Evolutionary conservation across 2,888 invertebrate genomes (phyloP).

Genomic region (Heliconius ismenius): DNA sequence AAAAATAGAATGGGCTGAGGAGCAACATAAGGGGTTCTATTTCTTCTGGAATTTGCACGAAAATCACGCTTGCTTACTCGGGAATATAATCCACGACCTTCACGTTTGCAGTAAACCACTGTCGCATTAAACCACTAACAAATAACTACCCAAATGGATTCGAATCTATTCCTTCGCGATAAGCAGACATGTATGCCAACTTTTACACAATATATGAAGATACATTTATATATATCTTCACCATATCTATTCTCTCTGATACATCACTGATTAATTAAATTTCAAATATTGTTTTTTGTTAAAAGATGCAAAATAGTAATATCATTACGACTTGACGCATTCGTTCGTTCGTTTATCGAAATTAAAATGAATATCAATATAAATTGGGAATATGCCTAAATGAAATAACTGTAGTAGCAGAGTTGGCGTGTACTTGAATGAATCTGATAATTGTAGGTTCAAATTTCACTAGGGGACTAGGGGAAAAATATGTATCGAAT

Average conservation of each 20-base stretch:
- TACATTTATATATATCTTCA: not conserved
- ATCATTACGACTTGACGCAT: conserved; percentile 5
- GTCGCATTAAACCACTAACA: no score
- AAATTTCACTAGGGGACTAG: not conserved
- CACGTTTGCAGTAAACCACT: no score
- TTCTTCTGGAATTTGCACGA: no score
- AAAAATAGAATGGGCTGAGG: no score
- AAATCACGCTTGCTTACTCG: no score
- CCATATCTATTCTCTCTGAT: not conserved
- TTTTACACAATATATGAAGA: not conserved
- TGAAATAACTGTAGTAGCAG: not conserved
- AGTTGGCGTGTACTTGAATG: not conserved
- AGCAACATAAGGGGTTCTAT: no score
- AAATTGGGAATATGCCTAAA: not conserved
- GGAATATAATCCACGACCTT: no score
- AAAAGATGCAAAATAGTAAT: not conserved
- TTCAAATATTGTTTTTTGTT: not conserved
- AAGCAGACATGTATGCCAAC: not conserved
- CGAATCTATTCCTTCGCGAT: no score
- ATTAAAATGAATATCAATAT: conserved; percentile 6
- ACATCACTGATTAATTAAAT: not conserved
- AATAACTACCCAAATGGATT: no score
- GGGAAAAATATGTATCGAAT: no score
- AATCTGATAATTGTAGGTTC: not conserved
- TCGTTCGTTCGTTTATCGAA: conserved; percentile 6